Evolutionary conservation across 2,797 vertebrate genomes (phyloP).

Genomic region (Agapornis canus): DNA sequence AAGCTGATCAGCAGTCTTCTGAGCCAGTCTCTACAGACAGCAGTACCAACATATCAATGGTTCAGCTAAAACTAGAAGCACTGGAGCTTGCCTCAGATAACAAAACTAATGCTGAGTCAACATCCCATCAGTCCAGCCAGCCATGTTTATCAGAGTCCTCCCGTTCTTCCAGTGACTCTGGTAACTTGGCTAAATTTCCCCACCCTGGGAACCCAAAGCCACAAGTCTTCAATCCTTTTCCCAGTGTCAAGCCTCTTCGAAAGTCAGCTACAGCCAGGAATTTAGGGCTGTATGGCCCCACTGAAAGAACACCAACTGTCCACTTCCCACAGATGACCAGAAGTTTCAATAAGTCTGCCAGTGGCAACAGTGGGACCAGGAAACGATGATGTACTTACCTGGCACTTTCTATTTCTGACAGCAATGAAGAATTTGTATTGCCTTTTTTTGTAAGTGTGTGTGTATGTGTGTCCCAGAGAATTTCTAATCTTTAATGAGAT

Average conservation of each 20-base stretch:
- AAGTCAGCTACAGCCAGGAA: constrained; percentile 92
- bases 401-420: neutral
- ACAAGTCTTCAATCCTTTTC: constrained; percentile 91
- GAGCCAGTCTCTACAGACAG: constrained; percentile 57
- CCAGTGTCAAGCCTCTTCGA: constrained; percentile 90
- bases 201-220: constrained; percentile 61
- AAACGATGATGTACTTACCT: constrained; percentile 78
- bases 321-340: constrained; percentile 95
- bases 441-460: neutral
- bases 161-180: constrained; percentile 62
- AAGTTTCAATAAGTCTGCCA: constrained; percentile 79
- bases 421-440: neutral
- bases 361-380: constrained; percentile 75
- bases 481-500: neutral
- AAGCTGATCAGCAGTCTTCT: constrained; percentile 58
- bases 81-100: constrained; percentile 78
- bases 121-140: constrained; percentile 25
- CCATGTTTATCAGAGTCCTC: constrained; percentile 68
- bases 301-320: constrained; percentile 89
- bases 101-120: neutral
- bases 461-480: neutral
- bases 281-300: constrained; percentile 94
- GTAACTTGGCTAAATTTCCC: constrained; percentile 50
- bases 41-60: constrained; percentile 59
- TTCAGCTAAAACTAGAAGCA: constrained; percentile 84